Conservation (phyloP, 2,797 vertebrate species). For the Apogon hyalosoma region DNA sequence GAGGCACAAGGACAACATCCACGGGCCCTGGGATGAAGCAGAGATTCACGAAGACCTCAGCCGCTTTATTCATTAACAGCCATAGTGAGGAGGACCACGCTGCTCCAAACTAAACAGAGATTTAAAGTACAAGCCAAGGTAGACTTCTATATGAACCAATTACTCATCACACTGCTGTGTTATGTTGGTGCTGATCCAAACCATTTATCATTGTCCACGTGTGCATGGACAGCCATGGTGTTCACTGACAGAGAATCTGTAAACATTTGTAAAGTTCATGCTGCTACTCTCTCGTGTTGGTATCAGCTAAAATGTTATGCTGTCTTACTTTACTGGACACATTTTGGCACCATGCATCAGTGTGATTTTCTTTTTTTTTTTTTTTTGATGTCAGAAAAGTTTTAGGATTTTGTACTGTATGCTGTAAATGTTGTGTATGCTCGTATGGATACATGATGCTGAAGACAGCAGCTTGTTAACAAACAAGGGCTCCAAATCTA, state of each 20-base stretch:
- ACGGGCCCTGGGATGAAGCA: conserved; percentile 98
- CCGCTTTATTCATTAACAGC: conserved; percentile 83
- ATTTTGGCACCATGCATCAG: conserved; percentile 6
- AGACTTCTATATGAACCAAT: background rate
- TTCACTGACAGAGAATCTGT: conserved; percentile 16
- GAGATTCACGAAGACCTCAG: conserved; percentile 96
- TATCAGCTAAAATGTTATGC: conserved; percentile 17
- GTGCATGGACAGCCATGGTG: conserved; percentile 1
- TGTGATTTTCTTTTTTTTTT: conserved; percentile 16
- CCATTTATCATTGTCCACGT: conserved; percentile 1
- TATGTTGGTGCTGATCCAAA: conserved; percentile 12
- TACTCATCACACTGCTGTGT: conserved; percentile 8
- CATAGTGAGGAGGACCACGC: background rate
- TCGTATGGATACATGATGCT: background rate
- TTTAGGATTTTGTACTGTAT: conserved; percentile 6
- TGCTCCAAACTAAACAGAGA: background rate
- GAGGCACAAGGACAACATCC: conserved; percentile 97
- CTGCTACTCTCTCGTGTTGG: conserved; percentile 36
- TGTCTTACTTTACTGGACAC: conserved; percentile 16
- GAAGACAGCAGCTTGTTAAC: background rate
- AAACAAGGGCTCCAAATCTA: conserved; percentile 32
- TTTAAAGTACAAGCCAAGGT: background rate
- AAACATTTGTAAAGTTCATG: conserved; percentile 16
- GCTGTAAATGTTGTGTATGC: conserved; percentile 7
- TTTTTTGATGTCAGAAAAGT: conserved; percentile 2